These are phyloP conservation scores for Ceraclea dissimilis DNA, from an alignment of 2,888 invertebrate species.

Conservation along the genomic window DNA sequence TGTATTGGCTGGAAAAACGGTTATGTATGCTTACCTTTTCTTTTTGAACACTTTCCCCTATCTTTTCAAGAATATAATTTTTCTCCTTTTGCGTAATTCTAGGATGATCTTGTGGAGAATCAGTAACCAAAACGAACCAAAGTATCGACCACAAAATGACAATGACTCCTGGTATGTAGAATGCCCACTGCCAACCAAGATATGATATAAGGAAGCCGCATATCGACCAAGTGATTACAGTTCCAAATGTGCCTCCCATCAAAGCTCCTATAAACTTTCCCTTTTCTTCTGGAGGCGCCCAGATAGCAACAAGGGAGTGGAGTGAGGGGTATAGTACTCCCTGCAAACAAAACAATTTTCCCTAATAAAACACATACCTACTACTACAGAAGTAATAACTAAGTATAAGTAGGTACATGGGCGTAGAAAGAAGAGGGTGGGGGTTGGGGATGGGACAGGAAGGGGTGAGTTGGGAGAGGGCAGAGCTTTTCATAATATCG, in stretches of 20 bases:
- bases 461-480: too few relatives aligned
- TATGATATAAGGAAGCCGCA: slow-evolving; percentile 56
- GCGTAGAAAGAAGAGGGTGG: not conserved
- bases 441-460: not conserved
- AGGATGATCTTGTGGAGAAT: slow-evolving; percentile 56
- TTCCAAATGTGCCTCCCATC: slow-evolving; percentile 67
- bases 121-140: slow-evolving; percentile 58
- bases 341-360: slow-evolving; percentile 30
- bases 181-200: slow-evolving; percentile 60
- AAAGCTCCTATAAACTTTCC: slow-evolving; percentile 64
- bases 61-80: slow-evolving; percentile 53
- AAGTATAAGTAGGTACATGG: not conserved
- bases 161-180: slow-evolving; percentile 54
- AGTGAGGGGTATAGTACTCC: slow-evolving; percentile 57
- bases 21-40: slow-evolving; percentile 43
- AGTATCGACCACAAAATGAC: slow-evolving; percentile 48
- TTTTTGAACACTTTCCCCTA: slow-evolving; percentile 50
- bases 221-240: slow-evolving; percentile 61
- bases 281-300: slow-evolving; percentile 69
- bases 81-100: slow-evolving; percentile 55
- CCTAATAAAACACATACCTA: not conserved
- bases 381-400: not conserved
- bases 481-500: too few relatives aligned
- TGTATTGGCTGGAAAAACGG: too few relatives aligned
- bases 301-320: slow-evolving; percentile 59